A percentile compares a stretch with the other conserved stretches of the same genome.
Conservation (phyloP, 2,888 invertebrate genomes). For the Falcaria lacertinaria region DNA sequence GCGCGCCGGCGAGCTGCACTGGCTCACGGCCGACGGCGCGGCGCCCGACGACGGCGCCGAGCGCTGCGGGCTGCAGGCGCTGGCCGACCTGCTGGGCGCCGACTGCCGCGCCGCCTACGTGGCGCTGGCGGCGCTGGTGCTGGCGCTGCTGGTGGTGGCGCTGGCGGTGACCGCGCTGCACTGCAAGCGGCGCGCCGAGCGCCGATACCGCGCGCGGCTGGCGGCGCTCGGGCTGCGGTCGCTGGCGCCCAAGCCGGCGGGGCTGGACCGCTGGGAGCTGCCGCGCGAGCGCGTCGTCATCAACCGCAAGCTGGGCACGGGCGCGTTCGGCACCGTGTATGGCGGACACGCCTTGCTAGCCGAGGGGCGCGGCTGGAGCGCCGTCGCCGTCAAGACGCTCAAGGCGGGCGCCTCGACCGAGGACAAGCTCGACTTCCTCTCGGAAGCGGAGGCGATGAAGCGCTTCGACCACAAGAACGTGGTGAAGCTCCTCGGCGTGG, state of each 20-base stretch:
- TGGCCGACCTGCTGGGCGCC: slow-evolving; percentile 84
- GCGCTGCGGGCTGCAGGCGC: slow-evolving; percentile 83
- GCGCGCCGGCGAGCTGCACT: slow-evolving; percentile 81
- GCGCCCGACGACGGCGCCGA: slow-evolving; percentile 85
- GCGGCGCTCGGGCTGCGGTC: slow-evolving; percentile 50
- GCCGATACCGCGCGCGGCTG: slow-evolving; percentile 49
- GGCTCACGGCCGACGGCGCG: slow-evolving; percentile 81
- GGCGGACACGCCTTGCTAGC: slow-evolving; percentile 90
- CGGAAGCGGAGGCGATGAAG: slow-evolving; percentile 97
- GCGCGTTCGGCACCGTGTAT: slow-evolving; percentile 95
- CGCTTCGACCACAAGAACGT: slow-evolving; percentile 94
- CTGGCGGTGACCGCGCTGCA: no score
- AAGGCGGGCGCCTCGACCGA: slow-evolving; percentile 90
- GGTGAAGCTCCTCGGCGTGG: slow-evolving; percentile 90
- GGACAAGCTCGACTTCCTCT: slow-evolving; percentile 93
- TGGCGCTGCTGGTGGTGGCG: slow-evolving; percentile 41
- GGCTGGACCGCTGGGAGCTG: slow-evolving; percentile 92
- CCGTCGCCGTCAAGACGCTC: slow-evolving; percentile 93
- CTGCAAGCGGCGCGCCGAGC: slow-evolving; percentile 54
- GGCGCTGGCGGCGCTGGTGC: slow-evolving; percentile 33
- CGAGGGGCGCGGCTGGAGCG: slow-evolving; percentile 84
- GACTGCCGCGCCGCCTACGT: slow-evolving; percentile 87
- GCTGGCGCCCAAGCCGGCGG: slow-evolving; percentile 44
- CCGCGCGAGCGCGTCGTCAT: slow-evolving; percentile 91
- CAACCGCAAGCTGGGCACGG: slow-evolving; percentile 91